phyloP scores from a whole-genome alignment of 2,888 invertebrate species.

The Belgica antarctica region DNA sequence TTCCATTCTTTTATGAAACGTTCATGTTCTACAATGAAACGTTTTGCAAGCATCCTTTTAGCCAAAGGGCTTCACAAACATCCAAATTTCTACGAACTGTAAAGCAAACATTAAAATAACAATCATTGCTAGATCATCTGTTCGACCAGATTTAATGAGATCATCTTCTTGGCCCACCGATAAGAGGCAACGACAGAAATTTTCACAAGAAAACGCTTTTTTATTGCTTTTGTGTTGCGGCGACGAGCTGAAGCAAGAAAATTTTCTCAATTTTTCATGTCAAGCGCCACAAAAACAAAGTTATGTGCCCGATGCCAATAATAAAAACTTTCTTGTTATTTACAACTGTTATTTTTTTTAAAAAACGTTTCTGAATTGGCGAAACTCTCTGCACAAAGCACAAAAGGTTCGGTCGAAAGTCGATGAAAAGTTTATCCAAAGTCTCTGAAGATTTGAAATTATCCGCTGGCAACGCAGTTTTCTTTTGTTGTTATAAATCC shows the following conservation, averaged over 20 bases:
- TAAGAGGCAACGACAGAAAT: neutral
- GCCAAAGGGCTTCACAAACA: no score
- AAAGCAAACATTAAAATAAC: no score
- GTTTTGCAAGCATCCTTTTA: no score
- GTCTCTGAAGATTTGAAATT: neutral
- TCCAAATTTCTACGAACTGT: no score
- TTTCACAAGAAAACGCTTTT: neutral
- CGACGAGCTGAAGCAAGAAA: neutral
- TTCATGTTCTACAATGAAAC: no score
- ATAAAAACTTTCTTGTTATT: slow-evolving; percentile 9
- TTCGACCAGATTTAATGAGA: no score
- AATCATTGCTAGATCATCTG: no score
- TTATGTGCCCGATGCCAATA: slow-evolving; percentile 9
- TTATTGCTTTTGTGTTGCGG: neutral
- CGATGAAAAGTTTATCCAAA: neutral
- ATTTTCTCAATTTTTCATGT: slow-evolving; percentile 3
- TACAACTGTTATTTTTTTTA: neutral
- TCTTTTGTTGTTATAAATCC: neutral
- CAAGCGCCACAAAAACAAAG: neutral
- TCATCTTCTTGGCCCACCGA: no score
- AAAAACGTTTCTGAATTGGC: no score
- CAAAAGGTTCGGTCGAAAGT: neutral
- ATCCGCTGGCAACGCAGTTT: neutral
- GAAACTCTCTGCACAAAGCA: no score
- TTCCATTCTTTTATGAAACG: no score